Conservation (phyloP, 2,113 vertebrate genomes). For the Cyanoderma ruficeps region DNA sequence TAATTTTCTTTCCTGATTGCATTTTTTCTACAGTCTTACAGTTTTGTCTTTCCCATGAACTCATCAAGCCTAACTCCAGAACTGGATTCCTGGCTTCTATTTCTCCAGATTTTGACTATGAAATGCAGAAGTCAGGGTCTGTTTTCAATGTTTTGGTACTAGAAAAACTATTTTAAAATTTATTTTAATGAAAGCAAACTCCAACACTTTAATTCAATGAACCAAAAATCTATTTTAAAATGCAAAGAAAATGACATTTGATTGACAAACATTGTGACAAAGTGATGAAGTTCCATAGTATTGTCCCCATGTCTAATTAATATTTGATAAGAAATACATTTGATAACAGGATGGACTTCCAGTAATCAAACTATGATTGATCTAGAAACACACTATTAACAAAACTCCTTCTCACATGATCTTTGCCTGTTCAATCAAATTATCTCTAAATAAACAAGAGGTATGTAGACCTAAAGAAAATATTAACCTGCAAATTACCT, state of each 20-base stretch:
- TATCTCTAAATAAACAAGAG: slow-evolving; percentile 70
- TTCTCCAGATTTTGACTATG: background rate
- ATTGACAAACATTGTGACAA: background rate
- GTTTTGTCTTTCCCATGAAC: background rate
- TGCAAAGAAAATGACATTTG: background rate
- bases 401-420: slow-evolving; percentile 46
- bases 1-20: background rate
- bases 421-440: slow-evolving; percentile 65
- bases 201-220: background rate
- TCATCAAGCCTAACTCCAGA: background rate
- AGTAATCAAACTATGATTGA: slow-evolving; percentile 73
- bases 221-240: background rate
- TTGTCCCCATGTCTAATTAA: slow-evolving; percentile 58
- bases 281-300: background rate
- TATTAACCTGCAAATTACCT: slow-evolving; percentile 41
- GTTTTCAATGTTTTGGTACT: background rate
- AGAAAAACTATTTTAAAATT: background rate
- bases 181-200: background rate
- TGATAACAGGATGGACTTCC: slow-evolving; percentile 69
- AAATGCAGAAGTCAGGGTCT: background rate
- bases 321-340: slow-evolving; percentile 71
- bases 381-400: slow-evolving; percentile 53
- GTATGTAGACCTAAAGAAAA: slow-evolving; percentile 43
- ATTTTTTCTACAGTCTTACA: background rate
- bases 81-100: background rate